Percentiles rank a stretch among this genome's conserved stretches.
Conservation (phyloP, 2,113 vertebrate species). For the Xiphophorus couchianus region DNA sequence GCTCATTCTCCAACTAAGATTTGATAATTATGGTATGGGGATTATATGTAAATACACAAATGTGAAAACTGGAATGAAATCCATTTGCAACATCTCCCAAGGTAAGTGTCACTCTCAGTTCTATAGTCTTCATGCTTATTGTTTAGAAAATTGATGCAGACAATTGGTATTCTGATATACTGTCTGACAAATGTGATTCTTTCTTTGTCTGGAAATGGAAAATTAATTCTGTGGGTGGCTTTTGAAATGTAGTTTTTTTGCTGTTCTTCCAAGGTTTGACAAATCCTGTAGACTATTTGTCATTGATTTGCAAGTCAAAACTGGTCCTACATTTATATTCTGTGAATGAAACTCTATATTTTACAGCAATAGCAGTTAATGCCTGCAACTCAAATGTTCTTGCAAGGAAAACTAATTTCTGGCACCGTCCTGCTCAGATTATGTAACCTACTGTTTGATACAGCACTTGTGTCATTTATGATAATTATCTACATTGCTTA, state of each 20-base stretch:
- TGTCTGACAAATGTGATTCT: not conserved
- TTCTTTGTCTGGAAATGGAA: not conserved
- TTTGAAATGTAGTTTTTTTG: not conserved
- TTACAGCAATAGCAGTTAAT: not conserved
- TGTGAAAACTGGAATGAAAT: conserved; percentile 12
- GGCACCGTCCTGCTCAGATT: not conserved
- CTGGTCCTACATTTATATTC: not conserved
- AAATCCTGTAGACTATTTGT: not conserved
- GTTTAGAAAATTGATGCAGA: conserved; percentile 12
- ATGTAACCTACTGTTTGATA: not conserved
- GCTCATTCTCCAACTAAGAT: not conserved
- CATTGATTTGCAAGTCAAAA: not conserved
- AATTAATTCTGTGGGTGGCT: not conserved
- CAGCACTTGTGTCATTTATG: not conserved
- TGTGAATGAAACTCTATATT: not conserved
- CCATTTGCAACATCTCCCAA: conserved; percentile 36
- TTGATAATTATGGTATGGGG: conserved; percentile 4
- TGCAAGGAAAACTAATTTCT: not conserved
- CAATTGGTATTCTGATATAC: conserved; percentile 7
- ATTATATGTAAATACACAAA: conserved; percentile 7
- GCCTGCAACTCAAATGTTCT: not conserved
- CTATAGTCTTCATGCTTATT: not conserved
- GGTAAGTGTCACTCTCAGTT: conserved; percentile 69
- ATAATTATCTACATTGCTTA: not conserved
- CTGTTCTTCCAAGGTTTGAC: not conserved